These are phyloP conservation scores for Julus scanicus DNA, from an alignment of 2,888 invertebrate genomes.

Conservation along the genomic window DNA sequence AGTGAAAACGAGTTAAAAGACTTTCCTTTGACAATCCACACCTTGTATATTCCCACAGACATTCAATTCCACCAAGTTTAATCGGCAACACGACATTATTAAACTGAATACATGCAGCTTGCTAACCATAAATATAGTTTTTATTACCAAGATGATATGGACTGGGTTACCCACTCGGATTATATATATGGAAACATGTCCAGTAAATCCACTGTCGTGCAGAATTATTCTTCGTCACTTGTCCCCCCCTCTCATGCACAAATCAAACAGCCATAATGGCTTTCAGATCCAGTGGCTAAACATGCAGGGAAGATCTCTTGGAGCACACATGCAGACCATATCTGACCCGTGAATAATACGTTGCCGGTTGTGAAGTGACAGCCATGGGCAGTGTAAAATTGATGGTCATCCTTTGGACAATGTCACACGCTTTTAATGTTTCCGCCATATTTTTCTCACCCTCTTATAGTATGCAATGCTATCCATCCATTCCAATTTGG, in stretches of 20 bases:
- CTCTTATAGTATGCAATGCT: not conserved
- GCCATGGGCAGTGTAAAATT: conserved; percentile 12
- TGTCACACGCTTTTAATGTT: conserved; percentile 24
- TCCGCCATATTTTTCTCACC: conserved; percentile 12
- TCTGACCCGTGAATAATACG: not conserved
- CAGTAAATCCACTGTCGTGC: not conserved
- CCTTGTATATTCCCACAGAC: no score
- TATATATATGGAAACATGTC: not conserved
- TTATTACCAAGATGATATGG: not conserved
- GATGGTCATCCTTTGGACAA: conserved; percentile 53
- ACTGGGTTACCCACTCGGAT: not conserved
- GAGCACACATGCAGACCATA: not conserved
- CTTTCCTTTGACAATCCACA: no score
- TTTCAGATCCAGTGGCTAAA: not conserved
- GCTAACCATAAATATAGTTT: not conserved
- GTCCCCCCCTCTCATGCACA: not conserved
- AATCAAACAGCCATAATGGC: not conserved
- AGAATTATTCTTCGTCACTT: not conserved
- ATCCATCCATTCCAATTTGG: conserved; percentile 12
- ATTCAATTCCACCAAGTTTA: no score
- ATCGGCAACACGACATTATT: not conserved
- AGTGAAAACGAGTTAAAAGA: no score
- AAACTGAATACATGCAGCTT: not conserved
- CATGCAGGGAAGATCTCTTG: not conserved
- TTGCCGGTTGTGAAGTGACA: not conserved